These are phyloP conservation scores for Electrona antarctica DNA, from an alignment of 2,113 vertebrate genomes.

Conservation along the genomic window DNA sequence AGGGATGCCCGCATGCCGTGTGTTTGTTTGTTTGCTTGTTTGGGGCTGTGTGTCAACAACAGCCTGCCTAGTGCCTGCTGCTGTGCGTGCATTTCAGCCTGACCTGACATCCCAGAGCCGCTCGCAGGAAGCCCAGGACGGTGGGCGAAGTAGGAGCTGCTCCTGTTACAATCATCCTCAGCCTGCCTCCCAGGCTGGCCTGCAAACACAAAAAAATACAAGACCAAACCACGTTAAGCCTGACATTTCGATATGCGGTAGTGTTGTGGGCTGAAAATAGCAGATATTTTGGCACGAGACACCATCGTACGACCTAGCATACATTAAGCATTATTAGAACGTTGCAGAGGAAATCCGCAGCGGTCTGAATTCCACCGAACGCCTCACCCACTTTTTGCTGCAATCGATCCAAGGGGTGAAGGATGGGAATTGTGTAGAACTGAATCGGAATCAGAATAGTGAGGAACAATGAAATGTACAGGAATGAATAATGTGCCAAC, in stretches of 20 bases:
- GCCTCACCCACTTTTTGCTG: too few species aligned
- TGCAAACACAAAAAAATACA: constrained; percentile 48
- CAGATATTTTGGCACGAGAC: too few species aligned
- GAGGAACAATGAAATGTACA: neutral
- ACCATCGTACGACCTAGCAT: too few species aligned
- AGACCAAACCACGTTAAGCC: too few species aligned
- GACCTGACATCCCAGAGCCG: constrained; percentile 96
- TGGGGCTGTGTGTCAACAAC: neutral
- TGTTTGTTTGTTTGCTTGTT: neutral
- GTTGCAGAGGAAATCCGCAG: too few species aligned
- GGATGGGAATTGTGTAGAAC: too few species aligned
- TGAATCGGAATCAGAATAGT: neutral
- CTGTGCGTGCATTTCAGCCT: constrained; percentile 15
- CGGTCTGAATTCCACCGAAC: too few species aligned
- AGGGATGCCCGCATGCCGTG: neutral
- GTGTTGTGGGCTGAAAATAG: too few species aligned
- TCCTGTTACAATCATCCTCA: constrained; percentile 96
- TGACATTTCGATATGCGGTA: too few species aligned
- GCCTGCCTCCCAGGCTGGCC: constrained; percentile 89
- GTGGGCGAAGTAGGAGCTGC: constrained; percentile 91
- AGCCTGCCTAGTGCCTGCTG: neutral
- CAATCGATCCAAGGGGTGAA: too few species aligned
- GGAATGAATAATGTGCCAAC: neutral
- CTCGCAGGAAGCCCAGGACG: constrained; percentile 92
- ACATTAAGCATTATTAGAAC: too few species aligned